Conservation (phyloP, 2,888 invertebrate genomes). For the Ariolimax columbianus region DNA sequence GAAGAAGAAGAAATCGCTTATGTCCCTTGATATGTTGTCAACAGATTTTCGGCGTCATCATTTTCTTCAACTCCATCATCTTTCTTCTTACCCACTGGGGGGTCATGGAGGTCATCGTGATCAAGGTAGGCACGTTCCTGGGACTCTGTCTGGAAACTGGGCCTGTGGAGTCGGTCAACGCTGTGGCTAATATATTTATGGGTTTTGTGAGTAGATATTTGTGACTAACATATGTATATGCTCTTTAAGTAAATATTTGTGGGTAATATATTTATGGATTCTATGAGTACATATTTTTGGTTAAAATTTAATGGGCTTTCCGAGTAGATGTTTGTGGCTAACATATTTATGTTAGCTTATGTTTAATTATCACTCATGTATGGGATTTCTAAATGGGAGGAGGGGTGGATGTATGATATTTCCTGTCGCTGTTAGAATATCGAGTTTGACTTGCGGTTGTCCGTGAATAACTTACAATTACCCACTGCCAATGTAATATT, state of each 20-base stretch:
- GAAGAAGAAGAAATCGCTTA: too few species aligned
- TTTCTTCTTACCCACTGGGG: conserved; percentile 50
- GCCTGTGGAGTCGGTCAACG: conserved; percentile 55
- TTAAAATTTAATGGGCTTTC: too few species aligned
- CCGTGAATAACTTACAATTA: too few species aligned
- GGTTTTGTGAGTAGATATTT: conserved; percentile 47
- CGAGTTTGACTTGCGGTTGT: too few species aligned
- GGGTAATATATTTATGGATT: neutral
- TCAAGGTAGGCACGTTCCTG: conserved; percentile 49
- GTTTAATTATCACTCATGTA: too few species aligned
- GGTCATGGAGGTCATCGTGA: conserved; percentile 46
- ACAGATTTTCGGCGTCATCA: conserved; percentile 49
- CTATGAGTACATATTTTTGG: neutral
- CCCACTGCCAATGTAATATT: too few species aligned
- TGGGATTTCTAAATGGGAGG: too few species aligned
- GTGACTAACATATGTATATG: neutral
- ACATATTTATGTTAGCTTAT: neutral
- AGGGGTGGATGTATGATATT: too few species aligned
- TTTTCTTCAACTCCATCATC: conserved; percentile 54
- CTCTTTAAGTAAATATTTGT: neutral
- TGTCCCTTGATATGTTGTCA: neutral
- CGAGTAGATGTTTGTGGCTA: neutral
- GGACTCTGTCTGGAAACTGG: conserved; percentile 55
- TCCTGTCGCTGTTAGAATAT: too few species aligned
- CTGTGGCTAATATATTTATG: conserved; percentile 57